Conservation (phyloP, 1,140 invertebrate species). For the Drosophila nasuta region DNA sequence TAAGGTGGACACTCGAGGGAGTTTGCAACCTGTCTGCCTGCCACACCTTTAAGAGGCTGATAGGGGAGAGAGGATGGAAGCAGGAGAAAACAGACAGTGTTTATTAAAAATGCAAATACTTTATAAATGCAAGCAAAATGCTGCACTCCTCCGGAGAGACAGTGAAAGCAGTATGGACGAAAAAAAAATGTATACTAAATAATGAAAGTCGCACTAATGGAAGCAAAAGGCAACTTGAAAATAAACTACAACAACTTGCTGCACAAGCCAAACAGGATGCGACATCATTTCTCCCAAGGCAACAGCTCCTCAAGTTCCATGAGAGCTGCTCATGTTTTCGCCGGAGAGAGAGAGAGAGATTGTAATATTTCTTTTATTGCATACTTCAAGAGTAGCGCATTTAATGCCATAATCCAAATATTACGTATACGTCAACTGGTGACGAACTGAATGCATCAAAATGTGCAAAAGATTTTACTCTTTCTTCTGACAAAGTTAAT, state of each 20-base stretch:
- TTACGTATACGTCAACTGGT: too few species aligned
- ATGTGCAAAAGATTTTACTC: too few species aligned
- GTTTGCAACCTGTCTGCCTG: background rate
- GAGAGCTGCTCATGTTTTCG: background rate
- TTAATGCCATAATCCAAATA: too few species aligned
- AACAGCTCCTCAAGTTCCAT: background rate
- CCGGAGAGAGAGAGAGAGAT: background rate
- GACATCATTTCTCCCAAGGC: conserved; percentile 2
- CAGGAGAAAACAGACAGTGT: conserved; percentile 41
- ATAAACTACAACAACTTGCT: conserved; percentile 18
- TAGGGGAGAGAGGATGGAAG: background rate
- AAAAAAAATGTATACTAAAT: conserved; percentile 45
- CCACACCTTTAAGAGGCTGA: conserved; percentile 15
- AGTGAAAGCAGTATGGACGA: background rate
- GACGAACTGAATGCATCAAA: too few species aligned
- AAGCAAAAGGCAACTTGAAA: conserved; percentile 10
- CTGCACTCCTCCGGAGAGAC: conserved; percentile 38
- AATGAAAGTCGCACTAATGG: conserved; percentile 50
- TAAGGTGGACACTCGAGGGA: background rate
- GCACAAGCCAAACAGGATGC: conserved; percentile 8
- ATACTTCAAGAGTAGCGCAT: too few species aligned
- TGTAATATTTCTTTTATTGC: background rate
- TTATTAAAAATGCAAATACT: conserved; percentile 75
- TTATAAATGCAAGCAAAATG: conserved; percentile 74
- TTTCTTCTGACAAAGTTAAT: too few species aligned